Percentiles rank a stretch among this genome's conserved stretches.
Evolutionary conservation across 2,888 invertebrate species (phyloP).

Genomic region (Proisotoma minuta): DNA sequence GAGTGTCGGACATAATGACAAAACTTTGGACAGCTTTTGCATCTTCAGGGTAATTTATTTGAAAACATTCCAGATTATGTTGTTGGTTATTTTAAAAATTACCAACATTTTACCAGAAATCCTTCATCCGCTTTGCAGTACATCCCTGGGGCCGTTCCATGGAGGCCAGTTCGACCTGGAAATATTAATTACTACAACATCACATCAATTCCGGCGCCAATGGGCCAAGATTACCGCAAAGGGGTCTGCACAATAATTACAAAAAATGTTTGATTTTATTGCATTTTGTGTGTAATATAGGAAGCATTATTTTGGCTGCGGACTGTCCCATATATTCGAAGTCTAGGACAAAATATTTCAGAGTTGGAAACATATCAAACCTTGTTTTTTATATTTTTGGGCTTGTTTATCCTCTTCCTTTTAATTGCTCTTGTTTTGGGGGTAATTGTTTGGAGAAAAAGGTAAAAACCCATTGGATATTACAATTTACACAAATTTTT

Average conservation of each 20-base stretch:
- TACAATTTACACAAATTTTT: neutral
- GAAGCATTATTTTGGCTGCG: conserved; percentile 43
- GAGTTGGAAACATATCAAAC: conserved; percentile 36
- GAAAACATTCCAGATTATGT: neutral
- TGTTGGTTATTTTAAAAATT: neutral
- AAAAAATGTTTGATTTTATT: neutral
- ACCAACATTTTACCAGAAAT: too few relatives aligned
- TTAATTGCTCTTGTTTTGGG: conserved; percentile 35
- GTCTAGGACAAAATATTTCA: conserved; percentile 38
- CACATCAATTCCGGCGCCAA: conserved; percentile 31
- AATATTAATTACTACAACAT: conserved; percentile 43
- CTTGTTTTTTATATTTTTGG: conserved; percentile 42
- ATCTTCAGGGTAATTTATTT: conserved; percentile 23
- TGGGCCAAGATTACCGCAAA: conserved; percentile 43
- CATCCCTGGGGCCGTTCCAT: conserved; percentile 27
- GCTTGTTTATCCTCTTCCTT: conserved; percentile 38
- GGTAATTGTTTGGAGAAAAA: conserved; percentile 29
- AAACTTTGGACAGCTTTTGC: conserved; percentile 40
- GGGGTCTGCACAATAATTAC: conserved; percentile 28
- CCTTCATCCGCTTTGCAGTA: conserved; percentile 28
- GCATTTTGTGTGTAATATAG: conserved; percentile 17
- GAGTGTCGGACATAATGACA: conserved; percentile 34
- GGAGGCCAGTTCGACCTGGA: conserved; percentile 41
- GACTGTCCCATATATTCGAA: conserved; percentile 39
- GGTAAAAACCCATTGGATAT: too few relatives aligned